These are phyloP conservation scores for Neoarius graeffei DNA, from an alignment of 2,113 vertebrate genomes.

Conservation along the genomic window DNA sequence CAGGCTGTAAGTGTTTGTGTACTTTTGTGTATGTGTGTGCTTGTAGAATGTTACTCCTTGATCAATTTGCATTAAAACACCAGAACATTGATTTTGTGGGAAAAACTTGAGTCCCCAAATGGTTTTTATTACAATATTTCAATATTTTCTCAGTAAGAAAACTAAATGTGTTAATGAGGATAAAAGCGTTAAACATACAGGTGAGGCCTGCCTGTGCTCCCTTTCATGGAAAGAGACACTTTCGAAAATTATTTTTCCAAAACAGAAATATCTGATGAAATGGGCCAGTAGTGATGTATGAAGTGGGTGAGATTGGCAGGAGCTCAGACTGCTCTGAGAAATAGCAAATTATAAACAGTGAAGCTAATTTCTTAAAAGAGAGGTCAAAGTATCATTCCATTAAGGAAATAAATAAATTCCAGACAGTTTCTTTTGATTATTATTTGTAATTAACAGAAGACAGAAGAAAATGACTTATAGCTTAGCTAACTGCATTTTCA, in stretches of 20 bases:
- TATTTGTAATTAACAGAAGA: background rate
- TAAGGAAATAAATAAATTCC: background rate
- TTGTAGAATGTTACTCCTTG: background rate
- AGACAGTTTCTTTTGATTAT: background rate
- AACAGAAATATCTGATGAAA: background rate
- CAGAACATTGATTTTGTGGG: background rate
- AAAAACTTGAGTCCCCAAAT: background rate
- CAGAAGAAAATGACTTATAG: background rate
- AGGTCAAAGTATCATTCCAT: background rate
- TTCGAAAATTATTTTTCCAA: background rate
- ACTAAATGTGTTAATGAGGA: background rate
- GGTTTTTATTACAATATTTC: background rate
- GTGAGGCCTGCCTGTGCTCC: background rate
- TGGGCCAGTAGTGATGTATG: background rate
- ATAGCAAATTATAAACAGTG: background rate
- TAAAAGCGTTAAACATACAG: background rate
- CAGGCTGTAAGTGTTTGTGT: constrained; percentile 73
- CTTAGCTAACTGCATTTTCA: background rate
- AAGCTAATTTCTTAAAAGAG: background rate
- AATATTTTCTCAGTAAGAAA: background rate
- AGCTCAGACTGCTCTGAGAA: background rate
- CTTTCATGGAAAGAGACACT: background rate
- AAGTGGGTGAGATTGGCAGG: background rate
- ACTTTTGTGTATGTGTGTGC: background rate
- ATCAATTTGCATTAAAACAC: constrained; percentile 10